These are phyloP conservation scores for Pteronotus mesoamericanus DNA, from an alignment of 2,797 vertebrate species.

Conservation along the genomic window DNA sequence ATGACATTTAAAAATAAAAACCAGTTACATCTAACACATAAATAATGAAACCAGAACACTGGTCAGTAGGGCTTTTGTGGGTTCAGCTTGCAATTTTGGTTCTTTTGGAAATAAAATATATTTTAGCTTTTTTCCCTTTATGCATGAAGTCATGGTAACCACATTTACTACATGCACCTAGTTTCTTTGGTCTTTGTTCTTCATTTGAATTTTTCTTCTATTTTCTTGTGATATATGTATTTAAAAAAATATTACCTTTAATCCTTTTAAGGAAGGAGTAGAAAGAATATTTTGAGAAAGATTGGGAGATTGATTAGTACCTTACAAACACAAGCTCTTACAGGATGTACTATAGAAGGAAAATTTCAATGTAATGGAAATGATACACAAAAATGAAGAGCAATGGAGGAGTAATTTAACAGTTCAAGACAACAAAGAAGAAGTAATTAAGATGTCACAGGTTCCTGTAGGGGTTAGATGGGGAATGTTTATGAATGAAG, in stretches of 20 bases:
- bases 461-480: neutral
- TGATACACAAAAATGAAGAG: neutral
- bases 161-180: neutral
- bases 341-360: neutral
- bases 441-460: neutral
- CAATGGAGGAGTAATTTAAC: neutral
- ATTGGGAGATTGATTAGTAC: neutral
- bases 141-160: neutral
- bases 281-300: neutral
- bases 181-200: neutral
- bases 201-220: neutral
- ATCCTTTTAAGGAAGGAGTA: neutral
- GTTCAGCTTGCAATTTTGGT: neutral
- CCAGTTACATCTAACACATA: neutral
- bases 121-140: neutral
- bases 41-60: neutral
- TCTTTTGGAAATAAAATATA: neutral
- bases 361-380: neutral
- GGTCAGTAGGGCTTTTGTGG: neutral
- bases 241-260: neutral
- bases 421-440: neutral
- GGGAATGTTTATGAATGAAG: neutral
- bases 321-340: neutral
- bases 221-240: neutral
- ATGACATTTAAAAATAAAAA: conserved; percentile 37